A percentile compares a stretch with the other conserved stretches of the same genome.
Evolutionary conservation across 2,888 invertebrate species (phyloP).

Genomic region (Drosophila ustulata): DNA sequence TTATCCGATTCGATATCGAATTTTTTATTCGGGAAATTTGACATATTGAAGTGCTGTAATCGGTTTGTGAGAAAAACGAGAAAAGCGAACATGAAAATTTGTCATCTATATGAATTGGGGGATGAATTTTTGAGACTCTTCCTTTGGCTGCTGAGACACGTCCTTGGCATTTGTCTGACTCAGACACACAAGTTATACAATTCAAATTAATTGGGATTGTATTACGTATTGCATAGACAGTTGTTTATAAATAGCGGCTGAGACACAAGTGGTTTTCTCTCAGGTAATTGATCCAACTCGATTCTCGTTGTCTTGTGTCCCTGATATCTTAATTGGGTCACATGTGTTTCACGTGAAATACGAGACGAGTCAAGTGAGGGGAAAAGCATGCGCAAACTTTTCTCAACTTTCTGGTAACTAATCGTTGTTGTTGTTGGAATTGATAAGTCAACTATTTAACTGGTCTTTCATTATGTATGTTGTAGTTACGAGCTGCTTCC

Average conservation of each 20-base stretch:
- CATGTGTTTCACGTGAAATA: not conserved
- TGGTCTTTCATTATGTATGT: not conserved
- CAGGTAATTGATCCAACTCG: slow-evolving; percentile 26
- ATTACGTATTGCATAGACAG: slow-evolving; percentile 27
- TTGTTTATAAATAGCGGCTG: slow-evolving; percentile 17
- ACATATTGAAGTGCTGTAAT: slow-evolving; percentile 92
- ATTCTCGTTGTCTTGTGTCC: not conserved
- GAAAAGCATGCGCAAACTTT: not conserved
- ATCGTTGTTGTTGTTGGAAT: not conserved
- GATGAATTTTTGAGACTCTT: slow-evolving; percentile 19
- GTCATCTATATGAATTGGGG: slow-evolving; percentile 46
- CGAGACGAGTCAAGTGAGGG: not conserved
- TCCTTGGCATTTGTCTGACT: slow-evolving; percentile 12
- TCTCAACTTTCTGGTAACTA: not conserved
- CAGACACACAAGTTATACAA: slow-evolving; percentile 24
- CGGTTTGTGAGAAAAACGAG: slow-evolving; percentile 7
- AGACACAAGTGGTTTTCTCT: slow-evolving; percentile 25
- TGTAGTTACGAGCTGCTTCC: not conserved
- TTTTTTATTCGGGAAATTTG: slow-evolving; percentile 91
- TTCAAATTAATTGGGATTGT: slow-evolving; percentile 55
- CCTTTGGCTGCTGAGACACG: slow-evolving; percentile 20
- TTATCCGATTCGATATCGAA: slow-evolving; percentile 92
- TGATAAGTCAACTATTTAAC: not conserved
- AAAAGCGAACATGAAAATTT: slow-evolving; percentile 29
- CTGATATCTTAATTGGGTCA: slow-evolving; percentile 16